A percentile compares a stretch with the other conserved stretches of the same genome.
phyloP scores from a whole-genome alignment of 1,140 invertebrate species.

The Triops cancriformis region DNA sequence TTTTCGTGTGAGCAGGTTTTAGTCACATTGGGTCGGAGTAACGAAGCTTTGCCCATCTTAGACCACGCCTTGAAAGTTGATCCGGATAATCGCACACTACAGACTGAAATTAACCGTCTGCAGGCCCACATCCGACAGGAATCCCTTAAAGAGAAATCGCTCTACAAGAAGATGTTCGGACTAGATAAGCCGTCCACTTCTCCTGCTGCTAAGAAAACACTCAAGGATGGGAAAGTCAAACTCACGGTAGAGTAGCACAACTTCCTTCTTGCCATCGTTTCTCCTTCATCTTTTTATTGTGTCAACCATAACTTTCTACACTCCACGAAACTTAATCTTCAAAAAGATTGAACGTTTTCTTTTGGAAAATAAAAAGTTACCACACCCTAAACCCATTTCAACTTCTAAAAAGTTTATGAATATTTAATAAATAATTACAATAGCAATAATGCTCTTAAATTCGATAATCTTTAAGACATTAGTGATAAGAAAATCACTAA shows the following conservation, averaged over 20 bases:
- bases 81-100: slow-evolving; percentile 49
- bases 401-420: no score
- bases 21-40: slow-evolving; percentile 50
- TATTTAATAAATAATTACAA: no score
- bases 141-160: slow-evolving; percentile 47
- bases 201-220: slow-evolving; percentile 5
- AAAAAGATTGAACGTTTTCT: neutral
- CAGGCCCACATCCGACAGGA: slow-evolving; percentile 48
- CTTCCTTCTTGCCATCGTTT: neutral
- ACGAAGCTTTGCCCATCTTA: slow-evolving; percentile 50
- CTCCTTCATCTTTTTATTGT: slow-evolving; percentile 17
- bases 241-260: slow-evolving; percentile 20
- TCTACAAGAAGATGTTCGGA: slow-evolving; percentile 59
- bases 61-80: slow-evolving; percentile 50
- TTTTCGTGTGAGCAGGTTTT: slow-evolving; percentile 45
- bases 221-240: slow-evolving; percentile 21
- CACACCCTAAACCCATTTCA: neutral
- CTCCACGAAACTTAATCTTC: neutral
- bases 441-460: no score
- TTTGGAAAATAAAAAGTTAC: neutral
- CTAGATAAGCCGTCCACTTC: slow-evolving; percentile 29
- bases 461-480: no score
- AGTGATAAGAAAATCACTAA: no score
- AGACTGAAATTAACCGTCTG: slow-evolving; percentile 50
- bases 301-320: neutral